These are phyloP conservation scores for Corythoichthys haematopterus DNA, from an alignment of 2,113 vertebrate species.

Conservation along the genomic window DNA sequence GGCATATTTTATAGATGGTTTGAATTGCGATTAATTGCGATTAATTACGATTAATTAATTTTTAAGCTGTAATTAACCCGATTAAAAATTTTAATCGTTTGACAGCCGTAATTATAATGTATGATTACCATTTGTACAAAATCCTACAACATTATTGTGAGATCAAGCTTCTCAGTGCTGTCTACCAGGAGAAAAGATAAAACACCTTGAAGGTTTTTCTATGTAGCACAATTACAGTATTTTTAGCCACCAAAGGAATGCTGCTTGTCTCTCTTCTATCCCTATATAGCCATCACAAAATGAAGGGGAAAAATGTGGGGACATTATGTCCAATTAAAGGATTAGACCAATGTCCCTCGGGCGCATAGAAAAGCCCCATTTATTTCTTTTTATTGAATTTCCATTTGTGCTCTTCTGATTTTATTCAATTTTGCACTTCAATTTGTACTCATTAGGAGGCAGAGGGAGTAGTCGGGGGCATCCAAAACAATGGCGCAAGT, in stretches of 20 bases:
- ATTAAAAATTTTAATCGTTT: too few relatives aligned
- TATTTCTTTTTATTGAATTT: slow-evolving; percentile 61
- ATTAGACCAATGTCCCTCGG: slow-evolving; percentile 57
- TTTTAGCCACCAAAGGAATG: background rate
- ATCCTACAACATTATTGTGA: background rate
- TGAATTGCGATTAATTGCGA: too few relatives aligned
- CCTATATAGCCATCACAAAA: slow-evolving; percentile 29
- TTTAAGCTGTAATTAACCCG: too few relatives aligned
- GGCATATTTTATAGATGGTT: too few relatives aligned
- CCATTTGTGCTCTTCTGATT: slow-evolving; percentile 43
- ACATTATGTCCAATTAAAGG: slow-evolving; percentile 56
- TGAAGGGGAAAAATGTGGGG: slow-evolving; percentile 23
- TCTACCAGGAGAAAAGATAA: background rate
- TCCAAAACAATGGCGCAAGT: slow-evolving; percentile 22
- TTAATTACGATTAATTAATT: too few relatives aligned
- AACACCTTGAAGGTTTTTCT: background rate
- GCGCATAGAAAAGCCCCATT: slow-evolving; percentile 58
- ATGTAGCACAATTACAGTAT: background rate
- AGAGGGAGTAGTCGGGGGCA: slow-evolving; percentile 24
- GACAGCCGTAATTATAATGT: too few relatives aligned
- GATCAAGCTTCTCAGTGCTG: background rate
- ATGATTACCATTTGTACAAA: background rate
- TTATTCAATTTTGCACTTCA: slow-evolving; percentile 59
- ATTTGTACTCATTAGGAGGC: slow-evolving; percentile 58
- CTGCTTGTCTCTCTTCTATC: background rate